A percentile compares a stretch with the other conserved stretches of the same genome.
phyloP scores from a whole-genome alignment of 2,888 invertebrate genomes.

The Sepioteuthis lessoniana region DNA sequence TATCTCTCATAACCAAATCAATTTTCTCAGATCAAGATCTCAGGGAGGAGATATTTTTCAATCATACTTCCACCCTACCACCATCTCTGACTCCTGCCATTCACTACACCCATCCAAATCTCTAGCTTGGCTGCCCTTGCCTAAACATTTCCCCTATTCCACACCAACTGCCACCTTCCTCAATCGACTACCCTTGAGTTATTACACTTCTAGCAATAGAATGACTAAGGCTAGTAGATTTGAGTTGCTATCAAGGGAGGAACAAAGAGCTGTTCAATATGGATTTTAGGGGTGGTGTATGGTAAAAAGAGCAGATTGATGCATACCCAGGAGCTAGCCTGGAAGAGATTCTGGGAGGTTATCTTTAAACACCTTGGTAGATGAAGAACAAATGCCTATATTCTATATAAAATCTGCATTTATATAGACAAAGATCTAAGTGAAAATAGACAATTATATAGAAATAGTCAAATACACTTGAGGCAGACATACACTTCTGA shows the following conservation, averaged over 20 bases:
- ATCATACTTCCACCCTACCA: neutral
- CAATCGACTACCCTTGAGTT: neutral
- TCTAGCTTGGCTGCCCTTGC: neutral
- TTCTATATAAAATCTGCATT: neutral
- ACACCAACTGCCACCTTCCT: neutral
- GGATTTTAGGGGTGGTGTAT: neutral
- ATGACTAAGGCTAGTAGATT: slow-evolving; percentile 20
- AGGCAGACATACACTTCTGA: too few species aligned
- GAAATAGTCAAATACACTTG: too few species aligned
- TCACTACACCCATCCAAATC: neutral
- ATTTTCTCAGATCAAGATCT: slow-evolving; percentile 33
- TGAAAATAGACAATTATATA: too few species aligned
- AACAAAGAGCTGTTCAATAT: slow-evolving; percentile 14
- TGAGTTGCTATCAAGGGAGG: slow-evolving; percentile 33
- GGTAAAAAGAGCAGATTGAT: neutral
- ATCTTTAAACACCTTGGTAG: neutral
- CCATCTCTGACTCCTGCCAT: neutral
- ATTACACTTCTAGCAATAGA: slow-evolving; percentile 9
- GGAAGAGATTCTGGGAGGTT: neutral
- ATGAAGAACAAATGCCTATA: neutral
- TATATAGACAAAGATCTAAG: neutral
- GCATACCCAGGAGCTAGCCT: neutral
- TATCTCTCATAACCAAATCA: slow-evolving; percentile 21
- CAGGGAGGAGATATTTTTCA: slow-evolving; percentile 14
- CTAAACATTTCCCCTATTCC: neutral